Evolutionary conservation across 2,113 vertebrate species (phyloP).

Genomic region (Myotis brandtii): DNA sequence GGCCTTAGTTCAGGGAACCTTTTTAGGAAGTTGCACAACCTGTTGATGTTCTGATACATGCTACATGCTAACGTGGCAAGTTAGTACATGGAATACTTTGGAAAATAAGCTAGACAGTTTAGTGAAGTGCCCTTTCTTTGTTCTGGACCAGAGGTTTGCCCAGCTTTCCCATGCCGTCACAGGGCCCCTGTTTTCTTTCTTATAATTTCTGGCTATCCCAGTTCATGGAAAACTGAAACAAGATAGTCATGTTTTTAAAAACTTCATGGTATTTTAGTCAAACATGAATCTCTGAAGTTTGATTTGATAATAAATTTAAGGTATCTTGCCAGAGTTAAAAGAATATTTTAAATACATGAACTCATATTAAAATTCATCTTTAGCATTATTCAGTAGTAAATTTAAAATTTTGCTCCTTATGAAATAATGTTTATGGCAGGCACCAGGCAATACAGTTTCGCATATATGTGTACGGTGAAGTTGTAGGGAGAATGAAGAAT

Average conservation of each 20-base stretch:
- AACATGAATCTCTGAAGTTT: background rate
- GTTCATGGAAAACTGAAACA: background rate
- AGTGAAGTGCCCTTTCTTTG: background rate
- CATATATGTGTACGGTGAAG: background rate
- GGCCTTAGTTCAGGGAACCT: background rate
- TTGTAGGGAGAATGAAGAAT: background rate
- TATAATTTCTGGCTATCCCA: background rate
- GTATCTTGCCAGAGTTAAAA: background rate
- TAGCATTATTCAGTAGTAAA: background rate
- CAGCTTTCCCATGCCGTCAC: background rate
- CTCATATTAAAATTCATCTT: background rate
- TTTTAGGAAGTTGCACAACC: background rate
- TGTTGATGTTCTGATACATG: background rate
- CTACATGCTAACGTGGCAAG: background rate
- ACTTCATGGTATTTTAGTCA: background rate
- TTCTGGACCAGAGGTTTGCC: background rate
- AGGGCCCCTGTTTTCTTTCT: background rate
- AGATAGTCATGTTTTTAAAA: background rate
- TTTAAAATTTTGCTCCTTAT: background rate
- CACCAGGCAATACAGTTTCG: background rate
- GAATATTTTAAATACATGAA: background rate
- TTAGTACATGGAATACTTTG: background rate
- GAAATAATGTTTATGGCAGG: background rate
- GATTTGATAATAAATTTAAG: slow-evolving; percentile 38
- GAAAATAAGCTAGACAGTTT: background rate